phyloP scores from a whole-genome alignment of 2,113 vertebrate genomes.

The Egretta garzetta region DNA sequence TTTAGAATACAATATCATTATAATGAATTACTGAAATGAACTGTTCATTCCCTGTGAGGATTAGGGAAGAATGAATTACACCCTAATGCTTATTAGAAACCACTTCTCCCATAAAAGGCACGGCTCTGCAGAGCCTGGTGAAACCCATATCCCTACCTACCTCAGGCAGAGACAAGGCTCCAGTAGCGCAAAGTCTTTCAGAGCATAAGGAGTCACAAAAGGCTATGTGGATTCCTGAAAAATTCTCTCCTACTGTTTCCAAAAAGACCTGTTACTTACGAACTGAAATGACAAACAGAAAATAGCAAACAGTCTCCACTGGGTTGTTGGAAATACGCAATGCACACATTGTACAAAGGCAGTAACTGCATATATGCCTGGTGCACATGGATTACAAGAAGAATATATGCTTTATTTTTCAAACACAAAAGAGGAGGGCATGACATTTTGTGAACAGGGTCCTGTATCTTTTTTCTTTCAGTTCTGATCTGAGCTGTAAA shows the following conservation, averaged over 20 bases:
- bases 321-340: not conserved
- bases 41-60: not conserved
- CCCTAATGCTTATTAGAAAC: not conserved
- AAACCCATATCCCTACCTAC: not conserved
- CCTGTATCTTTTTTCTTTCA: not conserved
- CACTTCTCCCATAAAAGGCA: not conserved
- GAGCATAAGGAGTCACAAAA: not conserved
- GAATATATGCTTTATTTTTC: constrained; percentile 21
- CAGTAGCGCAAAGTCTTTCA: not conserved
- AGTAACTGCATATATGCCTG: not conserved
- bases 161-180: not conserved
- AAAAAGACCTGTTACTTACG: not conserved
- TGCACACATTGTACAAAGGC: not conserved
- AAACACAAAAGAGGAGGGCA: not conserved
- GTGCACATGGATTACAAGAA: not conserved
- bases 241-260: not conserved
- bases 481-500: constrained; percentile 41
- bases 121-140: not conserved
- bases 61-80: not conserved
- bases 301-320: not conserved
- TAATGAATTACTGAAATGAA: not conserved
- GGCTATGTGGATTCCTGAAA: not conserved
- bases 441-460: not conserved
- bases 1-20: not conserved
- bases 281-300: not conserved